Evolutionary conservation across 2,113 vertebrate species (phyloP), one percentile per base, ranked within the genome.

Genomic region (Gobiocypris rarus): DNA sequence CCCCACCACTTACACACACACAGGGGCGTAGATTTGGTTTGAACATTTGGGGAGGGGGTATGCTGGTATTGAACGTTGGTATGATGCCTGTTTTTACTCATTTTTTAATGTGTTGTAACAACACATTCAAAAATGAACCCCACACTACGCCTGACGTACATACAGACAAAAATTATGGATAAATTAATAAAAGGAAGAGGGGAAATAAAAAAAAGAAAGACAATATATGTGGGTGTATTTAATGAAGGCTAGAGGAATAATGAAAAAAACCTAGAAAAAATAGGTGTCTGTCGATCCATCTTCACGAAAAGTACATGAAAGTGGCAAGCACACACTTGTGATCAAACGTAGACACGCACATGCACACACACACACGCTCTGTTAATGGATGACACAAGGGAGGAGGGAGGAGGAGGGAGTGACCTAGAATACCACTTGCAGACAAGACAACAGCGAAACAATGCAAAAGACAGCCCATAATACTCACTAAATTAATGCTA

Each of bases 391-490:
- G 86, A 74, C 88, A 89, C 82, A 14, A 82, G 79, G 88, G 84
- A 86, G 71, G 45, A 34, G 43, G 75, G 61, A 83, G 82, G 67
- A 78, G 77, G 82, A 63, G 75, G 59, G 52, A 83, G 34, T 88
- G 89, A 89, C 88, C 89, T 87, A 90, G 88, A 89, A 90, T 89
- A 83, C 83, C 82, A 86, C 67, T 78, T 76, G 54, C 82, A 69
- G 48, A 77, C 75, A 81, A 87, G 81, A 88, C 85, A 83, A 85
- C 81, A 88, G 75, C 45, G 84, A 84, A 89, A 86, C 82, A 86
- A 83, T 74, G 85, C 22, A 48, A 77, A 73, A 83, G 38, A 58
- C 70, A 85, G 48, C 73, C 58, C 59, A 77, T 43, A 89, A 48
- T 31, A 31, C 52, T 28, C 56, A 43, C 15, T 74, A 79, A 74